Percentiles rank a stretch among this genome's conserved stretches.
phyloP scores from a whole-genome alignment of 2,888 invertebrate genomes.

The Punctoribates punctum region DNA sequence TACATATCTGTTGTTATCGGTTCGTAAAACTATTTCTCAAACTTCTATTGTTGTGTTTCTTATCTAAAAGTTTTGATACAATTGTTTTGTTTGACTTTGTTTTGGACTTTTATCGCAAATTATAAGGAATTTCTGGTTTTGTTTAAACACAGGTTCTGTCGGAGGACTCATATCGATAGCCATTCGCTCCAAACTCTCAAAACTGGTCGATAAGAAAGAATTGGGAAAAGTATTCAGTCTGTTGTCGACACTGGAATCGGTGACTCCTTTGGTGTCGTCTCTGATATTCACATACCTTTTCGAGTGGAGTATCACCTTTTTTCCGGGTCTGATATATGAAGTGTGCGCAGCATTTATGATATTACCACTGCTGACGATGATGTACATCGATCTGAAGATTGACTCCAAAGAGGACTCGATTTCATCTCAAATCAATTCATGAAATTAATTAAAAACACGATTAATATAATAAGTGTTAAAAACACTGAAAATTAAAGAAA shows the following conservation, averaged over 20 bases:
- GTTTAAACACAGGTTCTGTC: not conserved
- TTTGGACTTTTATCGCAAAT: not conserved
- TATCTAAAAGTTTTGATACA: no score
- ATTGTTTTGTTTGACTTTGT: no score
- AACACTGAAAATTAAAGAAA: no score
- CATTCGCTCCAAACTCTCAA: constrained; percentile 7
- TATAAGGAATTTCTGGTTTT: not conserved
- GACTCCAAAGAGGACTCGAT: no score
- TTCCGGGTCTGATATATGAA: constrained; percentile 7
- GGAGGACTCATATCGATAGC: not conserved
- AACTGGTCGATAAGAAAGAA: not conserved
- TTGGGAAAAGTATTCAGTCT: constrained; percentile 29
- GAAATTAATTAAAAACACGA: no score
- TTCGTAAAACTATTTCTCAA: not conserved
- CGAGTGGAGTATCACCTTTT: not conserved
- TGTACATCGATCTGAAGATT: not conserved
- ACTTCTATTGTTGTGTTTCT: not conserved
- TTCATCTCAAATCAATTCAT: no score
- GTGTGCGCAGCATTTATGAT: constrained; percentile 11
- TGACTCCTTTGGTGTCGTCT: not conserved
- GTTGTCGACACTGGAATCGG: not conserved
- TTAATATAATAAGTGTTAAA: no score
- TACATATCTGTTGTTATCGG: constrained; percentile 15
- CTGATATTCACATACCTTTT: not conserved
- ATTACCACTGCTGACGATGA: not conserved